Base-by-base conservation (phyloP, 2,888 invertebrate genomes). In the Latheticus oryzae region DNA sequence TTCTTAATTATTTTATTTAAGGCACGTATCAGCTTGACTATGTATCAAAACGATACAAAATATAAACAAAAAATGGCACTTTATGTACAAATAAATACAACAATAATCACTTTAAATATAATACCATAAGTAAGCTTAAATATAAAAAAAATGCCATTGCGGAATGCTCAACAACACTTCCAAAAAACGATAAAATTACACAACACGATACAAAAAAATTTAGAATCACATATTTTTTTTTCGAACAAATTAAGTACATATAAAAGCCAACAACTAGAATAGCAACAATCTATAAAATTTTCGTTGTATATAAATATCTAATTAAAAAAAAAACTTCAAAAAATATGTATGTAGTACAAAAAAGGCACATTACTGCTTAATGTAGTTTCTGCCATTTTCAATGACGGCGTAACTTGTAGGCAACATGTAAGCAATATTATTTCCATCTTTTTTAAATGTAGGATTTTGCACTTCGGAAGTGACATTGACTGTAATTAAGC, bases 401-500 rank as follows among this genome's bases (percentile, higher is more conserved):
- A 82, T 75, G 56, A 83, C 79, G 33, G 78, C 81, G 57, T 73
- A 75, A 43, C 78, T 78, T 1, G 84, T 77, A 2, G 85, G 84
- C 58, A 85, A 70, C 45, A 81, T 72, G 67, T 81, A 85, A 2
- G 81, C 65, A 56, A 84, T 81, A 38, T 81, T 81, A 68, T 79
- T 81, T 11, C 82, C 80, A 28, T 82, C 82, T 69, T 83, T 84
- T 58, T 76, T 80, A 69, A 85, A 85, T 0, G 78, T 79, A 0
- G 85, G 79, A 8, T 73, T 73, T 23, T 75, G 74, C 2, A 81
- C 77, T 32, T 83, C 83, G 0, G 84, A 79, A 50, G 77, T 80
- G n/a, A 84, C 83, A 72, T 86, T 84, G 9, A 89, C 81, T 35
- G 81, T 78, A 35, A 89, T 78, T 19, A 82, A 76, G 58, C 84